phyloP scores from a whole-genome alignment of 2,888 invertebrate species.

The Melanchra persicariae region DNA sequence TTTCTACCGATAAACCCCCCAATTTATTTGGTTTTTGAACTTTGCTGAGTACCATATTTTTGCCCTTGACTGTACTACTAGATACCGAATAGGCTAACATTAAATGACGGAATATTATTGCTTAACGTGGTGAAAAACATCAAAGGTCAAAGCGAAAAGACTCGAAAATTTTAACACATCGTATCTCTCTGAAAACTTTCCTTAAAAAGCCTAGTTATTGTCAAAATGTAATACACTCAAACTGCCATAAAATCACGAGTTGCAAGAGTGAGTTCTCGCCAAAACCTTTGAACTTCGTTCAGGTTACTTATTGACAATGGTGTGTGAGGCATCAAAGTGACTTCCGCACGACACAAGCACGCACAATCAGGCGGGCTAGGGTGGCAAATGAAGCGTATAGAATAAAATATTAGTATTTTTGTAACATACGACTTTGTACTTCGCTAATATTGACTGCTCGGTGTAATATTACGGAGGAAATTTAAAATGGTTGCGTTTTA shows the following conservation, averaged over 20 bases:
- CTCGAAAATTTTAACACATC: background rate
- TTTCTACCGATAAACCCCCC: too few species aligned
- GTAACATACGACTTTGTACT: slow-evolving; percentile 65
- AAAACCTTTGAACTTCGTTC: slow-evolving; percentile 72
- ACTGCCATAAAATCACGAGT: slow-evolving; percentile 54
- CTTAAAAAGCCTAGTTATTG: slow-evolving; percentile 27
- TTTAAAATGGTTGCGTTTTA: slow-evolving; percentile 65
- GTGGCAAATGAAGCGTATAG: slow-evolving; percentile 76
- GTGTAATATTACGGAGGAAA: slow-evolving; percentile 60
- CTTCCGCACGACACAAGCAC: slow-evolving; percentile 70
- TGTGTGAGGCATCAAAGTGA: slow-evolving; percentile 78
- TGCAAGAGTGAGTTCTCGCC: slow-evolving; percentile 35
- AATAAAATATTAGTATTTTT: slow-evolving; percentile 73
- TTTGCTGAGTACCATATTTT: background rate
- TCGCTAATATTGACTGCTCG: slow-evolving; percentile 63
- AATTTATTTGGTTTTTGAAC: background rate
- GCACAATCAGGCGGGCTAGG: slow-evolving; percentile 75
- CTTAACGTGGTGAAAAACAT: background rate
- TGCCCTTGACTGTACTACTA: background rate
- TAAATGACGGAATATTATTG: background rate
- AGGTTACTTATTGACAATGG: slow-evolving; percentile 73
- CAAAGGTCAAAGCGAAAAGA: background rate
- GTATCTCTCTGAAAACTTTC: background rate
- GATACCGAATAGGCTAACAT: background rate
- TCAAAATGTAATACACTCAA: slow-evolving; percentile 52